Evolutionary conservation across 1,140 invertebrate species (phyloP), one percentile per base, ranked within the genome.

Genomic region (Galleria mellonella): DNA sequence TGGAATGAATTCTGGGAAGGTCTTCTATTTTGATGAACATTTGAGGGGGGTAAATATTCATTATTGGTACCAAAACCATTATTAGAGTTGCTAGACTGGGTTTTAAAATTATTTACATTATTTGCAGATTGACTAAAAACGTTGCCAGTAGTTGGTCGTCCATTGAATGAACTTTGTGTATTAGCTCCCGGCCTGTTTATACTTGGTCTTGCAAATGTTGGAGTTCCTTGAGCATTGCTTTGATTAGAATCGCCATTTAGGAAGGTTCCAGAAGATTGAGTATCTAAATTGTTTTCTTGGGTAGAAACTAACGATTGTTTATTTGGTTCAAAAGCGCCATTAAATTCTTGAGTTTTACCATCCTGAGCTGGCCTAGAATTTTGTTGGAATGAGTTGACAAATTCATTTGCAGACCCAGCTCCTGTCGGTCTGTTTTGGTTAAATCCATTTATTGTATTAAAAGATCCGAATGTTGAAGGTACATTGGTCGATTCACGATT

Each of bases 21-120:
- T 37, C 35, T 17, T 17, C 9, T n/a, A 23, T 37, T 37, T 23
- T 23, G 2, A 17, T 17, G 1, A 3, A 14, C 13, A 43, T 23
- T 33, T 27, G 17, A 13, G 8, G 59, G 56, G 12, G 55, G 55
- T 38, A 60, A 51, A 40, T 65, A 69, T 43, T 62, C 59, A 32
- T 51, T 59, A n/a, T 40, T 48, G 11, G 53, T 45, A n/a, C 42
- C 39, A 43, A 43, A 33, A 10, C 6, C 1, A 30, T 32, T 41
- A 14, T 12, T 29, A n/a, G 4, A 6, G 1, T 10, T n/a, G 17
- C 35, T n/a, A 2, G 14, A 17, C 17, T 15, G 14, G 14, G 7
- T 37, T 12, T n/a, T 15, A 23, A 23, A 3, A 23, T 23, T 23
- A 23, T 23, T 23, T 11, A 13, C 35, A 23, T 23, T 23, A 23